These are phyloP conservation scores for Eupristina koningsbergeri DNA, from an alignment of 1,140 invertebrate species.

Conservation along the genomic window DNA sequence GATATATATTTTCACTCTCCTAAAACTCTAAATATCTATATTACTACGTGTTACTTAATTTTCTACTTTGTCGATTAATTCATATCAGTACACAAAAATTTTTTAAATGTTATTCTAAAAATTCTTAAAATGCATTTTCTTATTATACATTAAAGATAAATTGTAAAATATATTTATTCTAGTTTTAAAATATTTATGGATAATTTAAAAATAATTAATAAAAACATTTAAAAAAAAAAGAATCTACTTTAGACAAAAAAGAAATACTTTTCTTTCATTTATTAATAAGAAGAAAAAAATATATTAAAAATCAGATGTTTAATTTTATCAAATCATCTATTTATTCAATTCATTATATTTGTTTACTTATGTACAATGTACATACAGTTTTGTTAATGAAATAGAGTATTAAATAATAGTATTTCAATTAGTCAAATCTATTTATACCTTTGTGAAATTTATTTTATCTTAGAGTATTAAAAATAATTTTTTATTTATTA, in stretches of 20 bases:
- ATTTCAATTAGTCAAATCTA: neutral
- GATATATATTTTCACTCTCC: neutral
- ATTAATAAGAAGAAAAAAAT: neutral
- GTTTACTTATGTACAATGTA: neutral
- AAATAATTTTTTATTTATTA: neutral
- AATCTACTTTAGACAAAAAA: too few species aligned
- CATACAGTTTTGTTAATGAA: neutral
- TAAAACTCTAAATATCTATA: neutral
- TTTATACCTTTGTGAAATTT: too few species aligned
- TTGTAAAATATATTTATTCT: neutral
- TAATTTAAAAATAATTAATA: too few species aligned
- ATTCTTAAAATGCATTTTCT: neutral
- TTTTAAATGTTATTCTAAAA: neutral
- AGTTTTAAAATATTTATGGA: too few species aligned
- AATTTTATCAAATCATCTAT: too few species aligned
- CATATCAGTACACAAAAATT: neutral
- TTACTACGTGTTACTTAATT: constrained; percentile 23
- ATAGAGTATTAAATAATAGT: too few species aligned
- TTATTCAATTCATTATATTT: too few species aligned
- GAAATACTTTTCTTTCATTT: too few species aligned
- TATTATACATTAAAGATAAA: neutral
- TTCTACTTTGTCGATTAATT: constrained; percentile 24
- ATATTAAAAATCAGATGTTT: too few species aligned
- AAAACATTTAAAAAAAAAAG: too few species aligned
- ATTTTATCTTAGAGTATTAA: too few species aligned